Evolutionary conservation across 2,888 invertebrate genomes (phyloP).

Genomic region (Parnassius mnemosyne): DNA sequence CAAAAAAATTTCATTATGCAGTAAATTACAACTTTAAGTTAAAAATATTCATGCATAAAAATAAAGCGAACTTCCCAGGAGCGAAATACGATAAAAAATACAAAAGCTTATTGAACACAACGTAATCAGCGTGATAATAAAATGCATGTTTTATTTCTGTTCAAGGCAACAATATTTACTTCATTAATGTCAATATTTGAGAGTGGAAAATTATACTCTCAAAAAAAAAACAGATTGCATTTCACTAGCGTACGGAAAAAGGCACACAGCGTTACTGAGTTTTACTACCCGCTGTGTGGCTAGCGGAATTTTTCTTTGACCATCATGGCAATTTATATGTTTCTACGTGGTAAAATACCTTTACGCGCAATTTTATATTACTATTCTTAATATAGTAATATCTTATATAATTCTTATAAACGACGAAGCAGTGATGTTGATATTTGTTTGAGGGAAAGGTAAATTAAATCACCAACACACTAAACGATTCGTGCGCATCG

Average conservation of each 20-base stretch:
- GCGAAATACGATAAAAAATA: constrained; percentile 3
- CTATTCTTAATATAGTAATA: too few relatives aligned
- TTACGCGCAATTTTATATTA: too few relatives aligned
- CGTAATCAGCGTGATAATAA: constrained; percentile 20
- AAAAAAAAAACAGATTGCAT: constrained; percentile 16
- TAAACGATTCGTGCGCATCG: too few relatives aligned
- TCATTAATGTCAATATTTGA: constrained; percentile 21
- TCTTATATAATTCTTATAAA: too few relatives aligned
- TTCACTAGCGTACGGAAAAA: constrained; percentile 9
- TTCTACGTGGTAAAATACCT: too few relatives aligned
- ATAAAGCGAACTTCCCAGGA: background rate
- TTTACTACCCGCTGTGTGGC: background rate
- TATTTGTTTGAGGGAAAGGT: too few relatives aligned
- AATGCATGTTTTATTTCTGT: constrained; percentile 23
- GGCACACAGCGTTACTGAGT: background rate
- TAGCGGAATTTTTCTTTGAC: constrained; percentile 1
- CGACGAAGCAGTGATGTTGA: too few relatives aligned
- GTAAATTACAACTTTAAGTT: constrained; percentile 9
- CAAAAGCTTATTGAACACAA: constrained; percentile 9
- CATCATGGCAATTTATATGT: background rate
- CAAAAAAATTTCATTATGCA: background rate
- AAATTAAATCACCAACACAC: too few relatives aligned
- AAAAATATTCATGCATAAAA: constrained; percentile 6
- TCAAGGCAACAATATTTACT: constrained; percentile 20
- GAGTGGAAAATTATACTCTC: constrained; percentile 6